phyloP scores from a whole-genome alignment of 2,113 vertebrate species.

The Ivindomyrus marchei region DNA sequence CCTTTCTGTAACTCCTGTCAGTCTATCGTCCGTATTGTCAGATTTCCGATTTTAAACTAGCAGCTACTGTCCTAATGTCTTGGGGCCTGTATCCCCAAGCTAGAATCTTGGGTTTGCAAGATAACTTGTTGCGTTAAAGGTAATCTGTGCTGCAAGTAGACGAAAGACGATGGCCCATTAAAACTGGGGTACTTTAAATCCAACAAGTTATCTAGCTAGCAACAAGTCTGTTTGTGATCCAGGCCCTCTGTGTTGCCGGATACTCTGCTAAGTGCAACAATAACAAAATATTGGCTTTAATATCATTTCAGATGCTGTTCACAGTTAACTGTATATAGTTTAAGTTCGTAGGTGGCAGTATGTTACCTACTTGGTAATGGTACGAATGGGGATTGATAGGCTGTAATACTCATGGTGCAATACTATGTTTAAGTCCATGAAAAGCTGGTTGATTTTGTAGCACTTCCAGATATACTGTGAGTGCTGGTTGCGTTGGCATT shows the following conservation, averaged over 20 bases:
- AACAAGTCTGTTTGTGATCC: not conserved
- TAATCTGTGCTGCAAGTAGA: not conserved
- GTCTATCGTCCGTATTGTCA: not conserved
- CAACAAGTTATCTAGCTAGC: not conserved
- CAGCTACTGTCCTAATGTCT: not conserved
- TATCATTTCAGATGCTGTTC: not conserved
- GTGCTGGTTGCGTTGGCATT: not conserved
- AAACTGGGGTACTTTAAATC: not conserved
- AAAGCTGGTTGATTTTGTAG: not conserved
- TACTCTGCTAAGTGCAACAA: not conserved
- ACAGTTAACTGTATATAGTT: not conserved
- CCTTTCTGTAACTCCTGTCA: not conserved
- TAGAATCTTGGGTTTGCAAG: not conserved
- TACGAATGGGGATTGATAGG: not conserved
- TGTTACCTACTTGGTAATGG: not conserved
- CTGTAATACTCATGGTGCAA: not conserved
- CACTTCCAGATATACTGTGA: not conserved
- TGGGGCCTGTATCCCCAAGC: not conserved
- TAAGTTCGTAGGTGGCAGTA: not conserved
- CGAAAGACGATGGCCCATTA: not conserved
- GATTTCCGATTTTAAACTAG: not conserved
- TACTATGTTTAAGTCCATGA: not conserved
- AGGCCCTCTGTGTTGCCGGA: not conserved
- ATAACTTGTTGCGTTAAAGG: too few relatives aligned
- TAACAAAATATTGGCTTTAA: not conserved